These are phyloP conservation scores for Iphiclides podalirius DNA, from an alignment of 2,888 invertebrate species.

Conservation along the genomic window DNA sequence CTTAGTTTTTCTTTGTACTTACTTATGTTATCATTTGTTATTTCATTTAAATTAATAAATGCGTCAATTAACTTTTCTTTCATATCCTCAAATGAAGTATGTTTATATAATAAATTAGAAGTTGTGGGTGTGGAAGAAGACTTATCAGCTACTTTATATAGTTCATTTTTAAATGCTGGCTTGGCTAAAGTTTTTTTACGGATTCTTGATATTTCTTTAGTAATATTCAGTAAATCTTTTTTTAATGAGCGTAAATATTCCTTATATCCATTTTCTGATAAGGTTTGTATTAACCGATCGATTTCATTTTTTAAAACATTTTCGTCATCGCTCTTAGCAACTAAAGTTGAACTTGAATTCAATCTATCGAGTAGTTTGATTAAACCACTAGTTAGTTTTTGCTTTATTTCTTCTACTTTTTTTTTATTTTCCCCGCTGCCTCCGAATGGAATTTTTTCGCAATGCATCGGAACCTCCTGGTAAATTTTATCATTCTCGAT, in stretches of 20 bases:
- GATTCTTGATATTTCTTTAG: conserved; percentile 17
- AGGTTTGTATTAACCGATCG: conserved; percentile 45
- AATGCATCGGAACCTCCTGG: no score
- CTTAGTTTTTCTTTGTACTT: conserved; percentile 43
- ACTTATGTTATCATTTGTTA: conserved; percentile 33
- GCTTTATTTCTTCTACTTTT: conserved; percentile 3
- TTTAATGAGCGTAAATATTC: conserved; percentile 7
- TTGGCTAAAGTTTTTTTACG: conserved; percentile 38
- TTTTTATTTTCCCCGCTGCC: background rate
- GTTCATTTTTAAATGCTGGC: conserved; percentile 44
- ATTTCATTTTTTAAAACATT: conserved; percentile 57
- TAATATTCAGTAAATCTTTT: conserved; percentile 16
- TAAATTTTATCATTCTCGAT: background rate
- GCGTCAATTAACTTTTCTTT: conserved; percentile 55
- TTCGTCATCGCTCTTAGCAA: conserved; percentile 42
- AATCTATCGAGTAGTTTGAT: conserved; percentile 41
- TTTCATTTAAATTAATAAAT: conserved; percentile 49
- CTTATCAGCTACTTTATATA: conserved; percentile 44
- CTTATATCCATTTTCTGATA: conserved; percentile 35
- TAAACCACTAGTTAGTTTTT: conserved; percentile 8
- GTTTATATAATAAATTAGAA: conserved; percentile 32
- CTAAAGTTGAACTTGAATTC: conserved; percentile 50
- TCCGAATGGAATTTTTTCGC: background rate
- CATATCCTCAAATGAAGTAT: conserved; percentile 43
- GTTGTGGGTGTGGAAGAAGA: conserved; percentile 41